A percentile compares a stretch with the other conserved stretches of the same genome.
Evolutionary conservation across 2,113 vertebrate genomes (phyloP).

Genomic region (Mola mola): DNA sequence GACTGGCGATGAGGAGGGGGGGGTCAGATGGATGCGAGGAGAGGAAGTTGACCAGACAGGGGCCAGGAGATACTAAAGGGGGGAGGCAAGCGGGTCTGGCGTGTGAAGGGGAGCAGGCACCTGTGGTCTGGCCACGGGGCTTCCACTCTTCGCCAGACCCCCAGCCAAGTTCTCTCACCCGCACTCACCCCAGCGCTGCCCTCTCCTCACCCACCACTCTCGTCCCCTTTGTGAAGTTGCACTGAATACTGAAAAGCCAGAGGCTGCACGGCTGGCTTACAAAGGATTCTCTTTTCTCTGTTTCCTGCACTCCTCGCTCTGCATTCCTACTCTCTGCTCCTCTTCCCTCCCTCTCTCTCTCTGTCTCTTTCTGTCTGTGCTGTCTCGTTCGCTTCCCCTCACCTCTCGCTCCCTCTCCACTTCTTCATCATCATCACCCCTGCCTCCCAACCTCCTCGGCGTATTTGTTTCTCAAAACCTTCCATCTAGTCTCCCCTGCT

Average conservation of each 20-base stretch:
- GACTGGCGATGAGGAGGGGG: background rate
- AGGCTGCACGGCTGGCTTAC: constrained; percentile 54
- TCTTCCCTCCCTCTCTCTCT: background rate
- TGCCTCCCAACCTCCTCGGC: constrained; percentile 38
- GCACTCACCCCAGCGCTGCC: background rate
- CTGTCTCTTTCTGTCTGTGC: background rate
- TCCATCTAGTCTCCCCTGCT: constrained; percentile 40
- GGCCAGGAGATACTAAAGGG: constrained; percentile 13
- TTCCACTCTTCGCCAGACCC: constrained; percentile 40
- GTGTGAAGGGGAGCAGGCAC: constrained; percentile 26
- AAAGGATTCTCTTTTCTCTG: constrained; percentile 64
- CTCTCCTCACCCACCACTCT: background rate
- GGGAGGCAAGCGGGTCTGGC: constrained; percentile 36
- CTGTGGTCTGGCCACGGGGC: constrained; percentile 33
- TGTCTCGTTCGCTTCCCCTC: background rate
- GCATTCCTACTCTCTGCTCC: constrained; percentile 31
- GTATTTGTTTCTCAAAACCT: constrained; percentile 70
- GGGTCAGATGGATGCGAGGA: background rate
- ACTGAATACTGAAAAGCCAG: constrained; percentile 55
- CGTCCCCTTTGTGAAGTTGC: constrained; percentile 47
- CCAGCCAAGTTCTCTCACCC: constrained; percentile 39
- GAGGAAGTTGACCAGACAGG: constrained; percentile 10
- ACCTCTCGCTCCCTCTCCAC: background rate
- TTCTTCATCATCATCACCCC: constrained; percentile 40
- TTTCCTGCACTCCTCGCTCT: constrained; percentile 45